Evolutionary conservation across 1,140 invertebrate genomes (phyloP).

Genomic region (Glossosoma conforme): DNA sequence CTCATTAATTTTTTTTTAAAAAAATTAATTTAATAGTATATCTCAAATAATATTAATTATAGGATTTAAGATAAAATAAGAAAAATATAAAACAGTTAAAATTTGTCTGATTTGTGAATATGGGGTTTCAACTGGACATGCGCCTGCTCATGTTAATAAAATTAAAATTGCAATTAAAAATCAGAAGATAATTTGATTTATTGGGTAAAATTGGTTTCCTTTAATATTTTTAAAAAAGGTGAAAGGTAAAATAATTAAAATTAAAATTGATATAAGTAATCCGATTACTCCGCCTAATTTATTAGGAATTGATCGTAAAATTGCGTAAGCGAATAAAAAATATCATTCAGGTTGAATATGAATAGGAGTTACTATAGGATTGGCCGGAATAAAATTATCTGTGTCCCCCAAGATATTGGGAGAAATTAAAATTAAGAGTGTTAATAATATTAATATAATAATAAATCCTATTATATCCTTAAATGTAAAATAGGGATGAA

Average conservation of each 20-base stretch:
- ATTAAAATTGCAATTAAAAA: conserved; percentile 48
- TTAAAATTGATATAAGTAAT: conserved; percentile 58
- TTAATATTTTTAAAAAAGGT: conserved; percentile 49
- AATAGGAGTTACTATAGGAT: conserved; percentile 61
- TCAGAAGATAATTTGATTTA: conserved; percentile 59
- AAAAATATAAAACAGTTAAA: conserved; percentile 54
- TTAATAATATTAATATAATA: conserved; percentile 46
- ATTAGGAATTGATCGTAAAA: conserved; percentile 67
- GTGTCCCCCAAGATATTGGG: conserved; percentile 60
- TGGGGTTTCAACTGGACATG: conserved; percentile 56
- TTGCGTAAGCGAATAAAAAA: conserved; percentile 71
- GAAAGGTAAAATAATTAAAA: conserved; percentile 55
- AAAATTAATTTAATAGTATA: conserved; percentile 39
- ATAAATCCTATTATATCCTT: conserved; percentile 57
- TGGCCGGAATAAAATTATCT: conserved; percentile 66
- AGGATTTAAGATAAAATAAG: conserved; percentile 50
- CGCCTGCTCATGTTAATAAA: conserved; percentile 63
- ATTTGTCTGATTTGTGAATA: conserved; percentile 57
- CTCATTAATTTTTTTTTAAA: conserved; percentile 53
- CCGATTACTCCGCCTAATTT: conserved; percentile 68
- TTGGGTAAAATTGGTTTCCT: conserved; percentile 51
- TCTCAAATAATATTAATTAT: conserved; percentile 49
- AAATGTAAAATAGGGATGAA: conserved; percentile 56
- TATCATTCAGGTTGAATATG: conserved; percentile 76
- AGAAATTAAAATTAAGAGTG: conserved; percentile 43